Conservation (phyloP, 2,113 vertebrate genomes). For the Triplophysa dalaica region DNA sequence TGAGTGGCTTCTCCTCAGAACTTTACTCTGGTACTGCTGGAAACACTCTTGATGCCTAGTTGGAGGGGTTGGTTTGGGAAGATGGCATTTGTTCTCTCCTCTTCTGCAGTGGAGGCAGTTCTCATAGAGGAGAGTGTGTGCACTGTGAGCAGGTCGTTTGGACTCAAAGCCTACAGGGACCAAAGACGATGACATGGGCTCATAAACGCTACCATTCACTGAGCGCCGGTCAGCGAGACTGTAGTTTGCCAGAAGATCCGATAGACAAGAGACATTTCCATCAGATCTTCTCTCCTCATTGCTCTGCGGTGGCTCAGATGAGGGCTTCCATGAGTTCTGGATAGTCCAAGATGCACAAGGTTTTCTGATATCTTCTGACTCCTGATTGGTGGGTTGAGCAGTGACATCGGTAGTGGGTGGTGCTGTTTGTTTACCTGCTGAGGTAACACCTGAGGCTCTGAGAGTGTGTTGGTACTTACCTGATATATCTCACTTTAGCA, state of each 20-base stretch:
- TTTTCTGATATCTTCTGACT: slow-evolving; percentile 21
- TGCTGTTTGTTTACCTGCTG: slow-evolving; percentile 29
- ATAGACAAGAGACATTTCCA: slow-evolving; percentile 40
- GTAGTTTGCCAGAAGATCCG: slow-evolving; percentile 61
- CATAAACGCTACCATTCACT: slow-evolving; percentile 57
- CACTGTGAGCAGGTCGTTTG: background rate
- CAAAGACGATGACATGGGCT: slow-evolving; percentile 62
- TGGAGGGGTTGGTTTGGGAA: slow-evolving; percentile 1
- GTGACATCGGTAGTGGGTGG: background rate
- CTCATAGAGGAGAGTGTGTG: slow-evolving; percentile 64
- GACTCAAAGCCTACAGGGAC: slow-evolving; percentile 20
- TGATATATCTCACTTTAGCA: background rate
- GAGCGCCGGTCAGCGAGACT: slow-evolving; percentile 1
- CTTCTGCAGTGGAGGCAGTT: slow-evolving; percentile 68
- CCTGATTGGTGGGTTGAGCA: slow-evolving; percentile 9
- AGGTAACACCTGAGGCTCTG: slow-evolving; percentile 23
- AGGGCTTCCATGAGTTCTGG: slow-evolving; percentile 1
- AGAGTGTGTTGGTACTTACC: background rate
- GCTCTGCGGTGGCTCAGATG: background rate
- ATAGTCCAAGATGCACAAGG: background rate
- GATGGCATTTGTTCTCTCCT: slow-evolving; percentile 50
- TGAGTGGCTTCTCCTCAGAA: slow-evolving; percentile 14
- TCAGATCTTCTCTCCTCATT: background rate
- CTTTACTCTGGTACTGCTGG: background rate
- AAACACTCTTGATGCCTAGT: background rate